Percentiles rank a stretch among this genome's conserved stretches.
Conservation (phyloP, 2,888 invertebrate genomes). For the Macrosiphum euphorbiae region DNA sequence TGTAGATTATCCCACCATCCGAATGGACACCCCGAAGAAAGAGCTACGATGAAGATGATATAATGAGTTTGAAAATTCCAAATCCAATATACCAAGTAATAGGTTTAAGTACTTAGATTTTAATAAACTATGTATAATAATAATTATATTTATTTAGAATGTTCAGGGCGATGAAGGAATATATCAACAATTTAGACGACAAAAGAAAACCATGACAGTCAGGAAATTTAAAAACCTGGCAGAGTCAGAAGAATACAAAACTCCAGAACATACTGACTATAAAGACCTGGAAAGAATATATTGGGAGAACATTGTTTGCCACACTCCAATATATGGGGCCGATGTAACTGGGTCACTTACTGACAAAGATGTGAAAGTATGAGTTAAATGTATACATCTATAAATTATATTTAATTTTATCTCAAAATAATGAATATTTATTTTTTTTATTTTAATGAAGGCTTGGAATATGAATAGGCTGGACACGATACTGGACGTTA, state of each 20-base stretch:
- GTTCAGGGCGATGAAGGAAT: constrained; percentile 96
- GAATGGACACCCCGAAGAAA: constrained; percentile 93
- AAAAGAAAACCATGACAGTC: constrained; percentile 91
- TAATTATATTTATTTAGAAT: constrained; percentile 69
- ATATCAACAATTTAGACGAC: constrained; percentile 92
- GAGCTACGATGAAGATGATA: constrained; percentile 86
- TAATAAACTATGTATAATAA: neutral
- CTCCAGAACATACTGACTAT: constrained; percentile 86
- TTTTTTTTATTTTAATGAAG: constrained; percentile 68
- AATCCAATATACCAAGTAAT: constrained; percentile 91
- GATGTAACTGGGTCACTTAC: constrained; percentile 97
- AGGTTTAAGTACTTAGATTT: neutral
- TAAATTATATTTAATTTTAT: neutral
- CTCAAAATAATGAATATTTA: neutral
- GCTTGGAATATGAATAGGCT: constrained; percentile 95
- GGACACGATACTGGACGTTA: constrained; percentile 91
- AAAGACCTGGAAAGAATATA: constrained; percentile 95
- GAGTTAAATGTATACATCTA: constrained; percentile 65
- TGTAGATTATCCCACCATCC: constrained; percentile 90
- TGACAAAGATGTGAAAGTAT: constrained; percentile 85
- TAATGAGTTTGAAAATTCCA: constrained; percentile 85
- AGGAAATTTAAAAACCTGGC: constrained; percentile 91
- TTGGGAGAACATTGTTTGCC: constrained; percentile 98
- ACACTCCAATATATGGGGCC: constrained; percentile 97
- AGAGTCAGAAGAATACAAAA: constrained; percentile 75